A percentile compares a stretch with the other conserved stretches of the same genome.
Conservation (phyloP, 2,888 invertebrate genomes). For the Aplocera efformata region DNA sequence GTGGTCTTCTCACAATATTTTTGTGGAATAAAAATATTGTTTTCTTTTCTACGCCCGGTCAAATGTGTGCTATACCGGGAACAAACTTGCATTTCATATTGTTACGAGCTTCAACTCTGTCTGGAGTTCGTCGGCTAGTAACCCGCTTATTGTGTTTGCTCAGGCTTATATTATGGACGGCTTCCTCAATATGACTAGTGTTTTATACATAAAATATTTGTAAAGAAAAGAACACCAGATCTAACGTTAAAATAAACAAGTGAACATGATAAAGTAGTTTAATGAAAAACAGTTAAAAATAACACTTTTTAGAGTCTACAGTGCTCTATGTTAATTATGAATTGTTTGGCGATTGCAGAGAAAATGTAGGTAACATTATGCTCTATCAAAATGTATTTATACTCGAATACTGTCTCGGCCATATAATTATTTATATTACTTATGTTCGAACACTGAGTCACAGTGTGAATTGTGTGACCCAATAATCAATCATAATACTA, state of each 20-base stretch:
- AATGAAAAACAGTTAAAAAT: too few species aligned
- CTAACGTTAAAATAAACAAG: too few species aligned
- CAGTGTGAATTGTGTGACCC: neutral
- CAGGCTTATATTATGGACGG: slow-evolving; percentile 36
- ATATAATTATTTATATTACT: too few species aligned
- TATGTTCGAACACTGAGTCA: too few species aligned
- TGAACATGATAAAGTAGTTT: too few species aligned
- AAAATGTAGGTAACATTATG: too few species aligned
- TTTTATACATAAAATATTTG: slow-evolving; percentile 33
- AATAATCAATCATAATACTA: slow-evolving; percentile 10
- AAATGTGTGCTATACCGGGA: slow-evolving; percentile 41
- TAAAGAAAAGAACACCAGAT: slow-evolving; percentile 7
- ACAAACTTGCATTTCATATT: slow-evolving; percentile 41
- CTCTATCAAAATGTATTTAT: too few species aligned
- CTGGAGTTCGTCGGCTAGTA: slow-evolving; percentile 39
- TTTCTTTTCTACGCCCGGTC: slow-evolving; percentile 46
- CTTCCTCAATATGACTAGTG: slow-evolving; percentile 41
- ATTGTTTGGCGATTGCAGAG: too few species aligned
- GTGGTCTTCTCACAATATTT: slow-evolving; percentile 49
- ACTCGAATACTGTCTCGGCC: too few species aligned
- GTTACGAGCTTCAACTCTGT: slow-evolving; percentile 30
- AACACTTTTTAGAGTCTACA: too few species aligned
- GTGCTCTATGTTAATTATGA: too few species aligned
- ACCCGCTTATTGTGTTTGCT: slow-evolving; percentile 41
- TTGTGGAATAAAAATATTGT: slow-evolving; percentile 51